These are phyloP conservation scores for Ectobius pallidus DNA, from an alignment of 2,888 invertebrate genomes.

Conservation along the genomic window DNA sequence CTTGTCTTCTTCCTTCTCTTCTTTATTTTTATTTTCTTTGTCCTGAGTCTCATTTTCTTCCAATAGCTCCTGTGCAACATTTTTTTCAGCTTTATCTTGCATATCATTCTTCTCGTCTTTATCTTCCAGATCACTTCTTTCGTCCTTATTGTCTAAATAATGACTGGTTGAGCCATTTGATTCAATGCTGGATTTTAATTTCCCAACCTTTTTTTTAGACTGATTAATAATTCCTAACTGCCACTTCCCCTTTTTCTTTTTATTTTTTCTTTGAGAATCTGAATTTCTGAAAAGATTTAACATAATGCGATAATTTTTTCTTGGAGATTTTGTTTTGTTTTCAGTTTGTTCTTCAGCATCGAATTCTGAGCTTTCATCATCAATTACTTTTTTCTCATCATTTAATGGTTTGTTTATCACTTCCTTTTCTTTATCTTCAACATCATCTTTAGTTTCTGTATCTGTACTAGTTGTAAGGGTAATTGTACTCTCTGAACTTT, in stretches of 20 bases:
- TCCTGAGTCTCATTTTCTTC: no score
- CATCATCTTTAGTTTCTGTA: no score
- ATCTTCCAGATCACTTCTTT: no score
- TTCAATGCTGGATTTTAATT: neutral
- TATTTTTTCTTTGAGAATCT: conserved; percentile 43
- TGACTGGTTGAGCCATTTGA: neutral
- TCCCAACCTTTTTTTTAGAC: conserved; percentile 28
- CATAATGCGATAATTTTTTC: conserved; percentile 11
- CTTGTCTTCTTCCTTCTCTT: neutral
- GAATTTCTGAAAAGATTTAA: conserved; percentile 19
- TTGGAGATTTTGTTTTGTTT: neutral
- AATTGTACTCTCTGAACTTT: neutral
- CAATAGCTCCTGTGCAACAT: no score
- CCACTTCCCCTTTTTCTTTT: conserved; percentile 51
- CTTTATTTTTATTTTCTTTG: no score
- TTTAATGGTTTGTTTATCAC: no score
- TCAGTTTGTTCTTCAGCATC: neutral
- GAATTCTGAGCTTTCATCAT: neutral
- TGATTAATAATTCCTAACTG: conserved; percentile 48
- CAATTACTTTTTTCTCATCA: neutral
- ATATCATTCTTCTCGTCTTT: no score
- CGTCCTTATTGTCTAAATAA: no score
- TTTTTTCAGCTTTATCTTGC: no score
- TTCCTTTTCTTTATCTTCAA: no score
- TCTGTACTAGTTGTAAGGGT: no score